These are phyloP conservation scores for Urosaurus nigricauda DNA, from an alignment of 2,797 vertebrate genomes.

Conservation along the genomic window DNA sequence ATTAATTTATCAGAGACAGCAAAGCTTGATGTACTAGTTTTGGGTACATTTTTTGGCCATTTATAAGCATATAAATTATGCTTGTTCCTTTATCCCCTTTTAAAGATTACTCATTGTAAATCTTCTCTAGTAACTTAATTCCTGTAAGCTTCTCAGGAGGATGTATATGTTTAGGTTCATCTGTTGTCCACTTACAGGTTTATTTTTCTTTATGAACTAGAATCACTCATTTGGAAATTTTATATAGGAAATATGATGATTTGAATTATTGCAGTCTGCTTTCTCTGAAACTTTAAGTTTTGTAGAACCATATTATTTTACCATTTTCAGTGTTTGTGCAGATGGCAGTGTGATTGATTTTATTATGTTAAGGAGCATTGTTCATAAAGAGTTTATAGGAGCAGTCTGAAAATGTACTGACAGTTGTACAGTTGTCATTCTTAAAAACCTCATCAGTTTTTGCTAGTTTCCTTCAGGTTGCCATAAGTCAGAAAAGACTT, in stretches of 20 bases:
- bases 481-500: too few species aligned
- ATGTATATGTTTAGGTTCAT: neutral
- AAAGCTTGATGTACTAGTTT: neutral
- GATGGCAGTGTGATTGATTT: neutral
- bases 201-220: slow-evolving; percentile 28
- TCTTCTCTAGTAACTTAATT: slow-evolving; percentile 62
- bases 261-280: neutral
- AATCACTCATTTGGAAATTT: slow-evolving; percentile 28
- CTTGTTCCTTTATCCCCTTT: slow-evolving; percentile 51
- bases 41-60: neutral
- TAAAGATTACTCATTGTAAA: slow-evolving; percentile 56
- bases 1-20: neutral
- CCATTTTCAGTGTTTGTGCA: neutral
- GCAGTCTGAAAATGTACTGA: neutral
- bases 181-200: slow-evolving; percentile 42
- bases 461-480: neutral
- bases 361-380: neutral
- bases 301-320: neutral
- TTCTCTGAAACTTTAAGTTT: neutral
- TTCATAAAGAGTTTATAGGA: neutral
- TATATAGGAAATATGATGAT: neutral
- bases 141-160: slow-evolving; percentile 57
- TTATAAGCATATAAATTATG: slow-evolving; percentile 28
- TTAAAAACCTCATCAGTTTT: neutral
- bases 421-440: too few species aligned